These are phyloP conservation scores for Fissipunctia ypsillon DNA, from an alignment of 2,888 invertebrate genomes.

Conservation along the genomic window DNA sequence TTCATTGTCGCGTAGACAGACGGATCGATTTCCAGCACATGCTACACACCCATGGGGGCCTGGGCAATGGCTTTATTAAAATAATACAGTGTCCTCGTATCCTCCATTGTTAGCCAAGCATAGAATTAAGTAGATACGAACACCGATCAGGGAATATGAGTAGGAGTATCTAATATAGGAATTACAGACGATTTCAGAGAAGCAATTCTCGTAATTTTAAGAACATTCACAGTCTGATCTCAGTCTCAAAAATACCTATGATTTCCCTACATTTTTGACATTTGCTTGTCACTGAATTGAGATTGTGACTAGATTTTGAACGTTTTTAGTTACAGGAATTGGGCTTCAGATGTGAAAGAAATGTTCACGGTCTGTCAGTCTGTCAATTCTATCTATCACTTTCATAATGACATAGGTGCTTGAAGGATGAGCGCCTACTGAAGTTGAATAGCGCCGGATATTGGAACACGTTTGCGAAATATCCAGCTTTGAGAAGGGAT, in stretches of 20 bases:
- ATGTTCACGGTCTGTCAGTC: constrained; percentile 31
- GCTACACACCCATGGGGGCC: constrained; percentile 39
- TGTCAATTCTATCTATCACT: constrained; percentile 48
- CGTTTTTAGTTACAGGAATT: no score
- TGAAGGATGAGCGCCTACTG: constrained; percentile 44
- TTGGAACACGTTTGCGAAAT: constrained; percentile 48
- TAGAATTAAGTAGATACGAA: constrained; percentile 24
- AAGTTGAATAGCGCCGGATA: constrained; percentile 56
- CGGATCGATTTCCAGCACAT: constrained; percentile 50
- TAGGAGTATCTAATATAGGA: constrained; percentile 4
- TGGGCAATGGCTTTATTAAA: constrained; percentile 26
- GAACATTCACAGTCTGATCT: no score
- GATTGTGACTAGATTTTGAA: no score
- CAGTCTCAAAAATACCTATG: no score
- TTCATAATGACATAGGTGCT: constrained; percentile 34
- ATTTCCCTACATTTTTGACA: no score
- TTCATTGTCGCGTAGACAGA: constrained; percentile 22
- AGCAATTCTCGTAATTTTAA: no score
- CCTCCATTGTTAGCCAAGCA: constrained; percentile 18
- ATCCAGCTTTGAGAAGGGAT: constrained; percentile 53
- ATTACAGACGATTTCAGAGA: no score
- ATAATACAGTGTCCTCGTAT: background rate
- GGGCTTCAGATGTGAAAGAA: constrained; percentile 36
- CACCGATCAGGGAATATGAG: background rate
- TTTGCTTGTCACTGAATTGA: no score